A percentile compares a stretch with the other conserved stretches of the same genome.
Conservation (phyloP, 2,113 vertebrate genomes). For the Clarias macrocephalus region DNA sequence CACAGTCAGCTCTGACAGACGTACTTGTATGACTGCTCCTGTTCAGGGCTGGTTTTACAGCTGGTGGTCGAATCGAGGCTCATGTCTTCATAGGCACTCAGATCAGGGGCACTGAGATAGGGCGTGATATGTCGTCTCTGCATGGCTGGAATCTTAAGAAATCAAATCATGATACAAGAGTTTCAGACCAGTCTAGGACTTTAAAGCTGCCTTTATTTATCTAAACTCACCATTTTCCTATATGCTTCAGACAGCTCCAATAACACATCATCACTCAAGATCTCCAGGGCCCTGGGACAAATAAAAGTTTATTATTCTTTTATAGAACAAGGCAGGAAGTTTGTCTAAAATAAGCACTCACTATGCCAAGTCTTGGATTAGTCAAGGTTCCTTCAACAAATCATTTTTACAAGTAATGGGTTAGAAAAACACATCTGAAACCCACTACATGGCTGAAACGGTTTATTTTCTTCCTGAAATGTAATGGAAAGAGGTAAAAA, state of each 20-base stretch:
- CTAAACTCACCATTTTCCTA: slow-evolving; percentile 83
- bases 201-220: background rate
- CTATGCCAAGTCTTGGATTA: background rate
- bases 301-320: slow-evolving; percentile 24
- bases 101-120: slow-evolving; percentile 85
- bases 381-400: slow-evolving; percentile 3
- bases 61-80: slow-evolving; percentile 74
- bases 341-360: background rate
- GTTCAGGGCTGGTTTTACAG: slow-evolving; percentile 61
- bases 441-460: background rate
- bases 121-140: slow-evolving; percentile 90
- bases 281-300: slow-evolving; percentile 83
- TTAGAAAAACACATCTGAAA: slow-evolving; percentile 18
- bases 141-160: slow-evolving; percentile 90
- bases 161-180: background rate
- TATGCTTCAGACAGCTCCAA: slow-evolving; percentile 87
- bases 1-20: background rate
- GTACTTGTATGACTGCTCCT: slow-evolving; percentile 56
- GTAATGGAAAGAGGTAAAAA: background rate
- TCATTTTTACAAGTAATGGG: slow-evolving; percentile 33
- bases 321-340: background rate
- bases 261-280: slow-evolving; percentile 89
- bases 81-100: slow-evolving; percentile 81
- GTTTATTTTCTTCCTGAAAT: background rate
- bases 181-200: background rate